phyloP scores from a whole-genome alignment of 1,140 invertebrate species.

The Leptoteleia sp. region DNA sequence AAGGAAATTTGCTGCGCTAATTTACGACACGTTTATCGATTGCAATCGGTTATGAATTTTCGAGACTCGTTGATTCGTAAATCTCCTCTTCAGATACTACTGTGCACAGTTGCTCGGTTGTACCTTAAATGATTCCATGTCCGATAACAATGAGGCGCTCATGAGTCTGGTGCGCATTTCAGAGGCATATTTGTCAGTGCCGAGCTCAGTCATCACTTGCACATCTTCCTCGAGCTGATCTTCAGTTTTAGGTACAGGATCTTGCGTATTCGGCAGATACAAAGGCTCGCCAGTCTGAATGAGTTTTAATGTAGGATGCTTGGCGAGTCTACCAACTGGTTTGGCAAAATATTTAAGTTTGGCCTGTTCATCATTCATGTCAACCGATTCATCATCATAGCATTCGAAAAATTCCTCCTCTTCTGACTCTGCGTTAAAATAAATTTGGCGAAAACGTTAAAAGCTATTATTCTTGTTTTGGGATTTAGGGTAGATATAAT shows the following conservation, averaged over 20 bases:
- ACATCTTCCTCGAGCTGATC: conserved; percentile 97
- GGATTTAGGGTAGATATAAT: too few relatives aligned
- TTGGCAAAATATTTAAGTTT: conserved; percentile 83
- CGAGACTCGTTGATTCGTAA: conserved; percentile 2
- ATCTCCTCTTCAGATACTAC: conserved; percentile 5
- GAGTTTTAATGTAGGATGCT: conserved; percentile 85
- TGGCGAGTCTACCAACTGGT: conserved; percentile 87
- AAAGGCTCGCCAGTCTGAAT: conserved; percentile 87
- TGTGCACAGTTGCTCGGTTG: conserved; percentile 12
- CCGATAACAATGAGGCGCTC: conserved; percentile 96
- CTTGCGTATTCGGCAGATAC: conserved; percentile 95
- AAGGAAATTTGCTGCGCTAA: too few relatives aligned
- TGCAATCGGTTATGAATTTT: background rate
- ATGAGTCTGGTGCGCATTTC: conserved; percentile 95
- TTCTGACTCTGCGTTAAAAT: conserved; percentile 70
- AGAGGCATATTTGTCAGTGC: conserved; percentile 90
- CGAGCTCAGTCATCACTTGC: conserved; percentile 92
- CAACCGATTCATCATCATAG: conserved; percentile 83
- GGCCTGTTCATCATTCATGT: conserved; percentile 72
- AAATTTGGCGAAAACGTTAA: conserved; percentile 4
- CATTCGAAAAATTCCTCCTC: conserved; percentile 95
- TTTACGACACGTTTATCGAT: too few relatives aligned
- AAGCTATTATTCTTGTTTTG: too few relatives aligned
- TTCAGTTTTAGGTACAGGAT: conserved; percentile 97
- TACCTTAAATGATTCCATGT: conserved; percentile 99